These are phyloP conservation scores for Pyrgus malvae DNA, from an alignment of 2,888 invertebrate species.

Conservation along the genomic window DNA sequence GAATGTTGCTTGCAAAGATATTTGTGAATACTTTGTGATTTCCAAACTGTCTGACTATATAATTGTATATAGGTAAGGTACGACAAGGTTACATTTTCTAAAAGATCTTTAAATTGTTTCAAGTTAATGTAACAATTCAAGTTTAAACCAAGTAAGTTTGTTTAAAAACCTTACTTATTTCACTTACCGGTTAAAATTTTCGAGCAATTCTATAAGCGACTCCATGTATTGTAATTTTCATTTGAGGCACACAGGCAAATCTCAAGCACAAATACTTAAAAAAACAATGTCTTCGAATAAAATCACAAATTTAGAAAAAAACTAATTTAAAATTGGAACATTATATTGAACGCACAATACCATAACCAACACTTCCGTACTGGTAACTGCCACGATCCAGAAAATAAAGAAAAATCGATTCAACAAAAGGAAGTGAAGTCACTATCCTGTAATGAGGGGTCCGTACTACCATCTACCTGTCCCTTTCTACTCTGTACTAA, in stretches of 20 bases:
- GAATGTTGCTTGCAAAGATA: neutral
- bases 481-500: constrained; percentile 4
- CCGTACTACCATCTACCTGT: constrained; percentile 2
- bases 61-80: no score
- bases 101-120: no score
- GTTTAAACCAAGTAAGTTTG: no score
- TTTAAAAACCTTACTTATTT: neutral
- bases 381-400: constrained; percentile 12
- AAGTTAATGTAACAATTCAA: neutral
- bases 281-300: neutral
- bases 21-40: neutral
- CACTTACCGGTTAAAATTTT: neutral
- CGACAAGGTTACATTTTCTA: no score
- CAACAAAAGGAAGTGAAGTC: constrained; percentile 24
- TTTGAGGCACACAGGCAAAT: neutral
- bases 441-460: constrained; percentile 33
- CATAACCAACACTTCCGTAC: constrained; percentile 23
- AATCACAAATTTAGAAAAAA: neutral
- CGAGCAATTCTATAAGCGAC: neutral
- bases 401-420: constrained; percentile 26
- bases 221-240: neutral
- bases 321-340: neutral
- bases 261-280: neutral
- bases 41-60: no score
- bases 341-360: no score